Percentiles rank a stretch among this genome's conserved stretches.
Conservation (phyloP, 2,888 invertebrate genomes). For the Microchrysa polita region DNA sequence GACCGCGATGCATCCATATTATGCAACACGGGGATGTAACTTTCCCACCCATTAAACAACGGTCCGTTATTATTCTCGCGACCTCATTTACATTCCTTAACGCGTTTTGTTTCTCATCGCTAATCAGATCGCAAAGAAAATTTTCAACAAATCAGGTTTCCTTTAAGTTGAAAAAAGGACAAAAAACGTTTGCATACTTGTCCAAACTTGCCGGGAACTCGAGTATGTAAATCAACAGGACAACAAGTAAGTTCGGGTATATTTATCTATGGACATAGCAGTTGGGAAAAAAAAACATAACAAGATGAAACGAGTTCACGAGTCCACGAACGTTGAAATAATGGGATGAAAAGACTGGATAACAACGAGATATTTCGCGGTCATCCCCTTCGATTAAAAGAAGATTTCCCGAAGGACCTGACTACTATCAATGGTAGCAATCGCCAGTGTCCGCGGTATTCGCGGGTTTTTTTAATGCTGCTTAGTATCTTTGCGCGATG, state of each 20-base stretch:
- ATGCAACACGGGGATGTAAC: constrained; percentile 24
- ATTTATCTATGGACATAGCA: constrained; percentile 2
- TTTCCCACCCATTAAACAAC: constrained; percentile 43
- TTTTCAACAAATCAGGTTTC: constrained; percentile 39
- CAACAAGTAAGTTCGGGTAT: constrained; percentile 6
- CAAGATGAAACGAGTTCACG: constrained; percentile 33
- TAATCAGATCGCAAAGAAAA: constrained; percentile 36
- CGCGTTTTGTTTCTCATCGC: constrained; percentile 43
- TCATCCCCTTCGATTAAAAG: constrained; percentile 43
- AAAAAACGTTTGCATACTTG: background rate
- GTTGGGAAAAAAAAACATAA: background rate
- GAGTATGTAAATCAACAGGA: constrained; percentile 30
- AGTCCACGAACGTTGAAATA: constrained; percentile 12
- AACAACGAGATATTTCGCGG: constrained; percentile 40
- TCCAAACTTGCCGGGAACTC: constrained; percentile 1
- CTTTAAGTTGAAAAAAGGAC: constrained; percentile 19
- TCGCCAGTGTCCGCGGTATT: constrained; percentile 34
- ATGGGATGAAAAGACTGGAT: constrained; percentile 13
- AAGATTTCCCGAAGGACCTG: constrained; percentile 29
- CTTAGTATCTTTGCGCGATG: too few species aligned
- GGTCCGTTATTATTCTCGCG: constrained; percentile 36
- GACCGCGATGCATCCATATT: constrained; percentile 32
- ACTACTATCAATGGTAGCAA: constrained; percentile 12
- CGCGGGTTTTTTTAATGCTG: constrained; percentile 19
- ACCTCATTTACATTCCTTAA: constrained; percentile 23